Base-by-base conservation (phyloP, 2,888 invertebrate species). In the Oscheius sp. region DNA sequence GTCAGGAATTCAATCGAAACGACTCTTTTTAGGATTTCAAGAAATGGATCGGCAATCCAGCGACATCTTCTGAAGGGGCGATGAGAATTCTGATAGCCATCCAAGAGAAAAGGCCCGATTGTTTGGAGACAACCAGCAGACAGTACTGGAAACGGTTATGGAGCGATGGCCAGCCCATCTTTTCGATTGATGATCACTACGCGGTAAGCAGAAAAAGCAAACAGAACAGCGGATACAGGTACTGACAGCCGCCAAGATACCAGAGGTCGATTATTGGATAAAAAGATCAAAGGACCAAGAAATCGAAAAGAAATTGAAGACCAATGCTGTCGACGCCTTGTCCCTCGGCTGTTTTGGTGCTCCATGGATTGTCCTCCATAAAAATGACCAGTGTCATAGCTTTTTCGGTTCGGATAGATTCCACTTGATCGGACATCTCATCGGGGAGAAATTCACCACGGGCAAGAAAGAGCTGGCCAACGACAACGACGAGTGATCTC, bases 351-450 rank as follows among this genome's bases (percentile, higher is more conserved):
- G 79, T n/a, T 85, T 83, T 58, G 85, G 85, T 21, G 84, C 84
- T 18, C 85, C 84, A 6, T 85, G 85, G 85, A 83, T 82, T 45
- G 73, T 78, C 7, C 75, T 85, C 13, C 46, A 72, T 45, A n/a
- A 69, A 2, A 75, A 80, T 21, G 79, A 76, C 3, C 25, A 66
- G 23, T 71, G 63, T 1, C 74, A 82, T 23, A 23, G 71, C n/a
- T 83, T 85, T 70, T 85, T 84, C 71, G 85, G 85, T n/a, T 81
- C 80, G 23, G 84, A 85, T 73, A 74, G 84, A 43, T 74, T 85
- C 18, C 81, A 78, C 49, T 18, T 84, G 27, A 84, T 85, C 52
- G 84, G 78, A 13, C 72, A 79, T 6, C 61, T 80, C 6, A 73
- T 84, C 52, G 69, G 79, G 59, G 69, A 76, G 59, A 73, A 72